phyloP scores from a whole-genome alignment of 2,888 invertebrate genomes.

The Disparrhopalites patrizii region DNA sequence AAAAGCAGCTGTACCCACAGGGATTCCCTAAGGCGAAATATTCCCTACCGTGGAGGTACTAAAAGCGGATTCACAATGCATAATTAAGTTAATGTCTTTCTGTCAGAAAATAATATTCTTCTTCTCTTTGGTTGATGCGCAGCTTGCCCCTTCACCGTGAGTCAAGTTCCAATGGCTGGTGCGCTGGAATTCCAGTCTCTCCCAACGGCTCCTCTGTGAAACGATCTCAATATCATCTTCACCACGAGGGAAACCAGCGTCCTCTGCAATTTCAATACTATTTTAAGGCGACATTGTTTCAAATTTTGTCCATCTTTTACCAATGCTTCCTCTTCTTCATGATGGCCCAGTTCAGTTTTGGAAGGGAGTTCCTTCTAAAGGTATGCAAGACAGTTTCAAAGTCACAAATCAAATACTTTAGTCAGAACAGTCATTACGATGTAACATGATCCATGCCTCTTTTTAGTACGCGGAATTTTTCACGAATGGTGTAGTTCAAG shows the following conservation, averaged over 20 bases:
- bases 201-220: background rate
- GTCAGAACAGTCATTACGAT: too few species aligned
- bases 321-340: background rate
- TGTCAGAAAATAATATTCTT: background rate
- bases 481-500: constrained; percentile 59
- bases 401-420: too few species aligned
- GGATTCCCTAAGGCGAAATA: background rate
- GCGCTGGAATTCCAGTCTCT: background rate
- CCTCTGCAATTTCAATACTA: background rate
- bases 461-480: background rate
- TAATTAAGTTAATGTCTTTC: background rate
- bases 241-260: background rate
- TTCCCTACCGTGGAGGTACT: background rate
- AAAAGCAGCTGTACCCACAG: background rate
- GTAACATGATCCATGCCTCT: too few species aligned
- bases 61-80: too few species aligned
- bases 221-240: background rate
- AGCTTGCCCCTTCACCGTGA: background rate
- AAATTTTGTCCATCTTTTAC: background rate
- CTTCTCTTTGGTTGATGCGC: too few species aligned
- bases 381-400: too few species aligned
- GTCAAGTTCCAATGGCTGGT: background rate
- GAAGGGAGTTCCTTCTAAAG: background rate
- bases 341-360: background rate
- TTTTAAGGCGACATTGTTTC: background rate